Evolutionary conservation across 1,140 invertebrate genomes (phyloP), one percentile per base, ranked within the genome.

Genomic region (Vollenhovia emeryi): DNA sequence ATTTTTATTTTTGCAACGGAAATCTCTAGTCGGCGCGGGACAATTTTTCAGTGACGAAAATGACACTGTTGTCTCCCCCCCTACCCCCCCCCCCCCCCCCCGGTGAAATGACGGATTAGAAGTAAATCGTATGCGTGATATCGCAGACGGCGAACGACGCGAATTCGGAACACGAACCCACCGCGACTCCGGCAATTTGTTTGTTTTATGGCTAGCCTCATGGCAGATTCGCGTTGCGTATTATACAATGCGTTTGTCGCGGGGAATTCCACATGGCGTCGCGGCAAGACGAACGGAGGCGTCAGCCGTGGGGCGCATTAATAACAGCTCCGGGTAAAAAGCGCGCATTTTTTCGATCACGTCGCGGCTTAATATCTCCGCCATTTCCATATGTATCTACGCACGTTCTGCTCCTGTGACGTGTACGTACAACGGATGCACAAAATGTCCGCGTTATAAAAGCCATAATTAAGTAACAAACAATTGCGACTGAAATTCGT

Each of bases 211-310:
- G 18, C 59, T n/a, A 24, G 21, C 33, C 50, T 21, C 66, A 48
- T 52, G 76, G 62, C 33, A 15, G 48, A 68, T 79, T 71, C 66
- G 36, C n/a, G 66, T 82, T 68, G 45, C 62, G 43, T 73, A 82
- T 82, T 82, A 59, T 82, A 82, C 66, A 27, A 82, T 45, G 50
- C 68, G 66, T 73, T 82, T 71, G 78, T 82, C 78, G 66, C 66
- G 71, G 66, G n/a, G 59, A 82, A 82, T 82, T 73, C 50, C 78
- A 43, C 40, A 69, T 15, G 48, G 33, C 33, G 18, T 52, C 50
- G 36, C 78, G 43, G 11, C 78, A 82, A 82, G 78, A 82, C 52
- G 78, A 55, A 82, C 69, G 36, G 78, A 82, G 50, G 66, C 66
- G 64, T 57, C 64, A 43, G 66, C 36, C 78, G 66, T 82, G 78